Conservation (phyloP, 2,797 vertebrate genomes). For the Mus minutoides region DNA sequence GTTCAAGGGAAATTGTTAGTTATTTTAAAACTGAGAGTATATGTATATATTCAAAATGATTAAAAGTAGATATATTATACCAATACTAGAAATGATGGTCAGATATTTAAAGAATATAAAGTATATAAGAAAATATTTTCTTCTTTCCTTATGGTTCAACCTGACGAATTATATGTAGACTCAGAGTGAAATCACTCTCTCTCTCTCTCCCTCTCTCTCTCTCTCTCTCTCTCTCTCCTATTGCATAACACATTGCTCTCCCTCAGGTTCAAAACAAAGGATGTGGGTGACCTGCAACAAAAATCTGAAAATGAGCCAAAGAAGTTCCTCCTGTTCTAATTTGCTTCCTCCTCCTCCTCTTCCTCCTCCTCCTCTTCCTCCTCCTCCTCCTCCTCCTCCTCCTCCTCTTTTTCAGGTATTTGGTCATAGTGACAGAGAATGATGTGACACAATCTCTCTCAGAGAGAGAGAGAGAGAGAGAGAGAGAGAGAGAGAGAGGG, state of each 20-base stretch:
- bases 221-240: no score
- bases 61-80: background rate
- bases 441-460: background rate
- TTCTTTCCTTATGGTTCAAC: constrained; percentile 11
- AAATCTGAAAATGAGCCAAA: background rate
- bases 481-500: background rate
- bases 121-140: background rate
- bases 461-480: constrained; percentile 28
- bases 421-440: background rate
- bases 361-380: no score
- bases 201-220: no score
- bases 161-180: background rate
- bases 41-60: background rate
- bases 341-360: background rate
- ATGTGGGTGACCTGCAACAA: background rate
- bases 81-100: background rate
- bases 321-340: background rate
- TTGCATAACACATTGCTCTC: background rate
- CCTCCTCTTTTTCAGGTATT: background rate
- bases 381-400: no score
- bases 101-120: background rate
- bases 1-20: background rate
- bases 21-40: background rate
- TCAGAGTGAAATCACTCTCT: background rate
- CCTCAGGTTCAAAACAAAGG: background rate